Evolutionary conservation across 2,888 invertebrate species (phyloP).

Genomic region (Uropetala carovei): DNA sequence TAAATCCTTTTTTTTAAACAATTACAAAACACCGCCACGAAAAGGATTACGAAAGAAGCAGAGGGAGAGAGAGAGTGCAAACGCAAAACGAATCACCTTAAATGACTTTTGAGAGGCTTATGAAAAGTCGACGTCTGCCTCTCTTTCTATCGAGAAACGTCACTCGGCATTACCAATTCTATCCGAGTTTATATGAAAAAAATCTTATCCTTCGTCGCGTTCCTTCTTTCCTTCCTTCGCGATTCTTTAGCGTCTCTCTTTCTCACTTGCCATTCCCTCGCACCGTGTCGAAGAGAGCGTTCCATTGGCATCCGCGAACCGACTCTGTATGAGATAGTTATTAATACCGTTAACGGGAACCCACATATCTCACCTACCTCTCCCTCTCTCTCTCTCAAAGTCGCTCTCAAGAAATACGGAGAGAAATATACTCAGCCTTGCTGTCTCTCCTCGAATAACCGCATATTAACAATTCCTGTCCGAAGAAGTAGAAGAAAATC

Average conservation of each 20-base stretch:
- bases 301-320: background rate
- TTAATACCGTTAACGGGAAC: slow-evolving; percentile 38
- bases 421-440: background rate
- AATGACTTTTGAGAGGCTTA: no score
- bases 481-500: background rate
- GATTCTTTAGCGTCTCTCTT: background rate
- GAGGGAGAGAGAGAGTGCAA: no score
- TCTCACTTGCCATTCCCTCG: background rate
- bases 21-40: no score
- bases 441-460: background rate
- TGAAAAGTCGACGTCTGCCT: no score
- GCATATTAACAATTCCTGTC: background rate
- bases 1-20: no score
- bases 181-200: no score
- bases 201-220: background rate
- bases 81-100: no score
- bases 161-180: background rate
- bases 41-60: no score
- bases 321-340: slow-evolving; percentile 26
- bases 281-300: background rate
- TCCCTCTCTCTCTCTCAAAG: background rate
- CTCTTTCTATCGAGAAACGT: background rate
- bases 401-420: no score
- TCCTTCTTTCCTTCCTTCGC: background rate
- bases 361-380: background rate